Conservation (phyloP, 1,140 invertebrate species). For the Amphibalanus amphitrite region DNA sequence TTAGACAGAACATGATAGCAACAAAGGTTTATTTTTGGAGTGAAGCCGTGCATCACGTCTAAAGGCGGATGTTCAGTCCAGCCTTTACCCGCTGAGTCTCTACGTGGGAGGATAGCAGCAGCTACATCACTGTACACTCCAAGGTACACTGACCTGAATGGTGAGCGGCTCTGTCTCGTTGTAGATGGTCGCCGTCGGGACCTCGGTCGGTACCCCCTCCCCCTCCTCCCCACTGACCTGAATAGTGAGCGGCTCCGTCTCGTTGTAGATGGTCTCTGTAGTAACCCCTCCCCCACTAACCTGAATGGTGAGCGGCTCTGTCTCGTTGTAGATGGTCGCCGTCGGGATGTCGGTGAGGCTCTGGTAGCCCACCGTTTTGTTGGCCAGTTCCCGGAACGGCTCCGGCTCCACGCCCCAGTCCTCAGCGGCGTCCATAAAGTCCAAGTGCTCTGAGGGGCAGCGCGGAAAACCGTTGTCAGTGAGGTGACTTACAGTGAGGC, state of each 20-base stretch:
- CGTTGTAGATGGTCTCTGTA: conserved; percentile 51
- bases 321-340: conserved; percentile 49
- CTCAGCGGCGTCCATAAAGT: conserved; percentile 69
- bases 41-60: too few relatives aligned
- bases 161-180: conserved; percentile 38
- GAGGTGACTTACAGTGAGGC: too few relatives aligned
- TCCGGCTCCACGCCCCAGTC: conserved; percentile 48
- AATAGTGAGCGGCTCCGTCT: conserved; percentile 34
- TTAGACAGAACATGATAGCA: too few relatives aligned
- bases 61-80: too few relatives aligned
- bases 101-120: too few relatives aligned
- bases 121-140: too few relatives aligned
- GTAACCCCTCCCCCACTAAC: not conserved
- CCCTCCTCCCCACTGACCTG: not conserved
- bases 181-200: conserved; percentile 60
- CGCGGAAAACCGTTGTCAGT: not conserved
- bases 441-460: conserved; percentile 61
- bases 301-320: conserved; percentile 28
- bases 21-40: too few relatives aligned
- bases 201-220: too few relatives aligned
- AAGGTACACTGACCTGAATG: conserved; percentile 5
- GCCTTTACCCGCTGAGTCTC: too few relatives aligned
- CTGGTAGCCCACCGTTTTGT: conserved; percentile 87
- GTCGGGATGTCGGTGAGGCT: conserved; percentile 89
- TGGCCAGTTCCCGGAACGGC: conserved; percentile 72